A percentile compares a stretch with the other conserved stretches of the same genome.
Evolutionary conservation across 2,113 vertebrate species (phyloP).

Genomic region (Rhodinocichla rosea): DNA sequence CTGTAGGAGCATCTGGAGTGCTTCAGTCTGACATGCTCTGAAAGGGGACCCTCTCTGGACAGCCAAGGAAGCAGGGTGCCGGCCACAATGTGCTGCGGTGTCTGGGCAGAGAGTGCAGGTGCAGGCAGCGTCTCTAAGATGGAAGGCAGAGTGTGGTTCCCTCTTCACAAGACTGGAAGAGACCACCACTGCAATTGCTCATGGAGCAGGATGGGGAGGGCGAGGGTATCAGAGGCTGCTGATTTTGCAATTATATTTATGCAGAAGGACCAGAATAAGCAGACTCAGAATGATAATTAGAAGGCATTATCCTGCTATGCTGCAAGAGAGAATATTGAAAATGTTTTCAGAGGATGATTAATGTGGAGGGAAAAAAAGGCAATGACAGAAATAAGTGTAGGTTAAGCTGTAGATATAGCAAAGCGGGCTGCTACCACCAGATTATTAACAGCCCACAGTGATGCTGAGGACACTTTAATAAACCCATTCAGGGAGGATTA

Average conservation of each 20-base stretch:
- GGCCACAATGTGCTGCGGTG: neutral
- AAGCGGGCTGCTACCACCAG: neutral
- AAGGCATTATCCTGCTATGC: neutral
- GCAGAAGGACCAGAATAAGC: neutral
- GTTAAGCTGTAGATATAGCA: neutral
- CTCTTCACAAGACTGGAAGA: neutral
- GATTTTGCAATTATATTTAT: neutral
- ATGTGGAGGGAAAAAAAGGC: neutral
- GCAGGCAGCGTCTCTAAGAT: neutral
- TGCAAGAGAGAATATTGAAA: neutral
- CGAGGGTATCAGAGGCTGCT: fast-evolving
- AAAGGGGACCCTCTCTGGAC: fast-evolving
- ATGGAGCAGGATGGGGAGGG: neutral
- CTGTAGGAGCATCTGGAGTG: neutral
- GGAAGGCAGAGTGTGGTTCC: neutral
- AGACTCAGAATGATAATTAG: neutral
- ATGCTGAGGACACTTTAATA: slow-evolving; percentile 13
- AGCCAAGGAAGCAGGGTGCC: neutral
- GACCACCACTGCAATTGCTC: fast-evolving
- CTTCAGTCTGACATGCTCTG: neutral
- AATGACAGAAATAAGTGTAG: neutral
- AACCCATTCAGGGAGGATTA: slow-evolving; percentile 6
- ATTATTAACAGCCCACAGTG: neutral
- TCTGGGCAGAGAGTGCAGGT: neutral
- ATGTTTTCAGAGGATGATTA: neutral